Evolutionary conservation across 2,888 invertebrate genomes (phyloP), one percentile per base, ranked within the genome.

Genomic region (Erebia ligea): DNA sequence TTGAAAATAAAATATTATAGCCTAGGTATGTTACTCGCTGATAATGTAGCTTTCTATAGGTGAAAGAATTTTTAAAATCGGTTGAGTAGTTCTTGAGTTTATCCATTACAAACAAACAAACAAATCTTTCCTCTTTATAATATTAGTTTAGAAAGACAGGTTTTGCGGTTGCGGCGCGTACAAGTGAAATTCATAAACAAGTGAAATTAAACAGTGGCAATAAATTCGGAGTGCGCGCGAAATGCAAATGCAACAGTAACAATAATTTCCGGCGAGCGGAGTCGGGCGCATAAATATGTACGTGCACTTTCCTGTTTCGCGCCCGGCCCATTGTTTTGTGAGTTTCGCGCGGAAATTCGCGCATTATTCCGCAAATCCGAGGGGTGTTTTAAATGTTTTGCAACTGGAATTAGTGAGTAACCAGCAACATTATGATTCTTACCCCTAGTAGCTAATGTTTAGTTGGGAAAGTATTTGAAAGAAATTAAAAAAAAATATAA

Each of bases 181-280:
- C 62, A 58, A 50, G 50, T 57, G 67, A 67, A 57, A 61, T 67
- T 74, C 76, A 77, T 76, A 77, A 77, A 73, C 78, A 75, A 73
- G 76, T 76, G 73, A 77, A 79, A 79, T 79, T 77, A 77, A 79
- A 78, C 76, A 73, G 73, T 71, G 65, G 71, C 77, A 68, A 79
- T 80, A 82, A 82, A 78, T 77, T 79, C 68, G 74, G 75, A 66
- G 74, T 76, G 75, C 75, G 78, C 74, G 78, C 76, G 72, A 77
- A 81, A 81, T 81, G 80, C 79, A 80, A 81, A 81, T 81, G 79
- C 79, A 76, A 77, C 76, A 78, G 77, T 76, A 71, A 77, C 78
- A 77, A 76, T 80, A 80, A 82, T 82, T 81, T 81, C 82, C 82
- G 78, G 75, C 72, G 68, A 67, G 73, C 69, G 73, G 75, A 72